phyloP scores from a whole-genome alignment of 2,888 invertebrate genomes.

The Volucella zonaria region DNA sequence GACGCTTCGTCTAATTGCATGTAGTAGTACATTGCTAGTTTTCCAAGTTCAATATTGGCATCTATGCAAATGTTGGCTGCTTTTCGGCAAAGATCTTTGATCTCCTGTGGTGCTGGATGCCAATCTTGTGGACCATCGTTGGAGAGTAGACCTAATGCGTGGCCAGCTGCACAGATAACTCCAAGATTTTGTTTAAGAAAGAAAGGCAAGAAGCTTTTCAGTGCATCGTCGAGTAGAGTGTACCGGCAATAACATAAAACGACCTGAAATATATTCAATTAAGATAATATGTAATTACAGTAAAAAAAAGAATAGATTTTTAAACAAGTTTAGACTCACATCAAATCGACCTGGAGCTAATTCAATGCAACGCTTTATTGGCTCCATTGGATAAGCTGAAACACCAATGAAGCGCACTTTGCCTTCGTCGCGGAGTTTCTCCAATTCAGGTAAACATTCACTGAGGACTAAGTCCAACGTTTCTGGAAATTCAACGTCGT shows the following conservation, averaged over 20 bases:
- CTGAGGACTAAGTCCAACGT: conserved; percentile 89
- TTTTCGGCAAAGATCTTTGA: conserved; percentile 85
- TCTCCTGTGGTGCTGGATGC: conserved; percentile 89
- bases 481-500: conserved; percentile 94
- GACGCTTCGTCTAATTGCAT: conserved; percentile 86
- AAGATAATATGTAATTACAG: no score
- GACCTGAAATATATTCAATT: conserved; percentile 62
- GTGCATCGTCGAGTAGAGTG: conserved; percentile 90
- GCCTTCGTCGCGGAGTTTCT: conserved; percentile 88
- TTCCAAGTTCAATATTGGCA: conserved; percentile 86
- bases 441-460: conserved; percentile 93
- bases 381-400: conserved; percentile 92
- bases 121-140: conserved; percentile 89
- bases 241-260: conserved; percentile 90
- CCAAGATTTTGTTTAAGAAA: conserved; percentile 85
- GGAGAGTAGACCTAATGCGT: conserved; percentile 92
- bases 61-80: conserved; percentile 88
- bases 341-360: conserved; percentile 83
- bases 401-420: conserved; percentile 92
- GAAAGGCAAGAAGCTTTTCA: conserved; percentile 89
- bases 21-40: conserved; percentile 87
- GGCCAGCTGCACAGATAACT: conserved; percentile 91
- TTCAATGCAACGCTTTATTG: conserved; percentile 89
- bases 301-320: no score
- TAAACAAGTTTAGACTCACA: conserved; percentile 75